Percentiles rank a stretch among this genome's conserved stretches.
Conservation (phyloP, 2,888 invertebrate species). For the Aphidius colemani region DNA sequence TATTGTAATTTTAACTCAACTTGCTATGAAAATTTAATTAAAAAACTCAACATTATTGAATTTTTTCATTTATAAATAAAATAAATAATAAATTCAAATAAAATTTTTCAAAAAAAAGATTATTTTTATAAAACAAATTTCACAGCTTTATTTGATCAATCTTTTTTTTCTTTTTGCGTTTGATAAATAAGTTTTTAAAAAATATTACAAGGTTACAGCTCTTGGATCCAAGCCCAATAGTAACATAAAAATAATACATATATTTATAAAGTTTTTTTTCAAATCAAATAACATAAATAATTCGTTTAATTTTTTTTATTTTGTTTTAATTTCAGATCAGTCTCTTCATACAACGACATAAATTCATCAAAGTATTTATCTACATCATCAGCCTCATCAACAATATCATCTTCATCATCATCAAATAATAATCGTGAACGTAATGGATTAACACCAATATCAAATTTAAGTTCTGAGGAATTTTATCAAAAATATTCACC, state of each 20-base stretch:
- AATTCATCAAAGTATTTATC: slow-evolving; percentile 35
- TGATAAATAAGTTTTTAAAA: not conserved
- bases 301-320: not conserved
- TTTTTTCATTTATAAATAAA: no score
- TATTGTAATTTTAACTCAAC: not conserved
- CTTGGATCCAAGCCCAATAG: slow-evolving; percentile 49
- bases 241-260: not conserved
- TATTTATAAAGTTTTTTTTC: no score
- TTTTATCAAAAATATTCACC: slow-evolving; percentile 78
- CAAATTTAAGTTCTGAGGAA: slow-evolving; percentile 63
- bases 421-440: slow-evolving; percentile 39
- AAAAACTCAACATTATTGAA: no score
- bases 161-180: no score
- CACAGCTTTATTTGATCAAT: no score
- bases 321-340: slow-evolving; percentile 49
- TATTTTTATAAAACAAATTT: no score
- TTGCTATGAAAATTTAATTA: no score
- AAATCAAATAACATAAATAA: slow-evolving; percentile 6
- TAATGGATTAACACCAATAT: slow-evolving; percentile 23
- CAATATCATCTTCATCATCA: slow-evolving; percentile 37
- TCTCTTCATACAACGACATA: slow-evolving; percentile 50
- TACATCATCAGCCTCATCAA: slow-evolving; percentile 37
- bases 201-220: slow-evolving; percentile 44
- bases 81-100: no score
- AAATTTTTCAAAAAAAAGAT: no score